Conservation (phyloP, 2,797 vertebrate genomes). For the Diglossa cyanea region DNA sequence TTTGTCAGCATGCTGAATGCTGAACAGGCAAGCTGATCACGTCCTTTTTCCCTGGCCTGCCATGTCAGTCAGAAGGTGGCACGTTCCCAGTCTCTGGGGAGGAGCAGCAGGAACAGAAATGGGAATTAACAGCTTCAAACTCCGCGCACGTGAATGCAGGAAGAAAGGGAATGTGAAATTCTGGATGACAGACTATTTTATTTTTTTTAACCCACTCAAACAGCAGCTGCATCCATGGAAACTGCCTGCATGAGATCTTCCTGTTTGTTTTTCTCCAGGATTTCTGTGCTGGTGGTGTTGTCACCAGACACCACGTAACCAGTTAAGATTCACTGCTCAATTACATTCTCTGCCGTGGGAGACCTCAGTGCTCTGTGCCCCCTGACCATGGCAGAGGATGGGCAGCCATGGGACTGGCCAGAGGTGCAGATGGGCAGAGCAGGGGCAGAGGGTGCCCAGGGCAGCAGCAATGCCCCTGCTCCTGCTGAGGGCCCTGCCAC, state of each 20-base stretch:
- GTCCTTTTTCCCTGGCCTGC: background rate
- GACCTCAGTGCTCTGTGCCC: rapidly evolving
- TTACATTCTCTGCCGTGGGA: rapidly evolving
- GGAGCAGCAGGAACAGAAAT: background rate
- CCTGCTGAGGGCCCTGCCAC: background rate
- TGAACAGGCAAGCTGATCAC: background rate
- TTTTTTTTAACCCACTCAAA: background rate
- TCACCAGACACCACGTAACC: background rate
- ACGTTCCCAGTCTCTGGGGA: background rate
- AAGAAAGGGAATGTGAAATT: background rate
- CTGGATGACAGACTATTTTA: background rate
- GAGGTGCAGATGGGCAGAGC: rapidly evolving
- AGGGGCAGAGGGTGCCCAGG: background rate
- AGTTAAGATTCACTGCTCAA: background rate
- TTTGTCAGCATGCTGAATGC: background rate
- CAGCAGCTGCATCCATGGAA: background rate
- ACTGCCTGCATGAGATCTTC: background rate
- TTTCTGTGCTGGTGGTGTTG: background rate
- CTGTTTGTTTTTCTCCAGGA: background rate
- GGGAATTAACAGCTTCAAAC: background rate
- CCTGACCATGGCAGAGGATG: rapidly evolving
- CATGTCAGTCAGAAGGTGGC: background rate
- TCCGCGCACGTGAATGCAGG: rapidly evolving
- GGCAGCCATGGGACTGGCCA: rapidly evolving
- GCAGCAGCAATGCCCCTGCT: background rate